Base-by-base conservation (phyloP, 2,888 invertebrate genomes). In the Andrena camellia region DNA sequence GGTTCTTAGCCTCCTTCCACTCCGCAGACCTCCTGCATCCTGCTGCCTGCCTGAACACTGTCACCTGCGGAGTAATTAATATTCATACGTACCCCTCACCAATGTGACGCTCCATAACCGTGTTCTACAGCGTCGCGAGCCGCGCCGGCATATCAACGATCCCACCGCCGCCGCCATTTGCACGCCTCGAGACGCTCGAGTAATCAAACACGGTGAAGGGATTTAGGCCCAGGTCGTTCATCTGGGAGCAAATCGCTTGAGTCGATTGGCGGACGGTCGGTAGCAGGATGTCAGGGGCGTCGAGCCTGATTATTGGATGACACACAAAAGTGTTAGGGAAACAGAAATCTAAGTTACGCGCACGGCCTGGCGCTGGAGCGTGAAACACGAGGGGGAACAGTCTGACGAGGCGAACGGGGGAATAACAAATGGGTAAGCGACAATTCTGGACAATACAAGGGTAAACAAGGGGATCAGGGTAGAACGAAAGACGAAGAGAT, bases 11-110 rank as follows among this genome's bases (percentile, higher is more conserved):
- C 78, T 76, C 84, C 78, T 90, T 87, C 86, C 90, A 89, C 85
- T 68, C 77, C 78, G 77, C 63, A 80, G 70, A 93, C 90, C 93
- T 94, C 92, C 87, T 93, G 62, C 52, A 20, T 54, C 70, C 73
- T 91, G 89, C 89, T 94, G 88, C 71, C 81, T 69, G 79, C 94
- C 93, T 93, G 91, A 78, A 85, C 87, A 85, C 84, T 94, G 94
- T 94, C 94, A 93, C 92, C 93, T 92, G 90, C 90, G 88, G 88
- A 92, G 92, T 93, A 93, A 94, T 94, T 93, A 94, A 94, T 94
- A 94, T 94, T 93, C 94, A 93, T 93, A 91, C 83, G 86, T 89
- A 81, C 82, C 76, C 78, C 80, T 86, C 74, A 71, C 78, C 81
- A 70, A 83, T 86, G 85, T 83, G 88, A 88, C 83, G 78, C 68